phyloP scores from a whole-genome alignment of 2,113 vertebrate species.

The Gymnocephalus cernua region DNA sequence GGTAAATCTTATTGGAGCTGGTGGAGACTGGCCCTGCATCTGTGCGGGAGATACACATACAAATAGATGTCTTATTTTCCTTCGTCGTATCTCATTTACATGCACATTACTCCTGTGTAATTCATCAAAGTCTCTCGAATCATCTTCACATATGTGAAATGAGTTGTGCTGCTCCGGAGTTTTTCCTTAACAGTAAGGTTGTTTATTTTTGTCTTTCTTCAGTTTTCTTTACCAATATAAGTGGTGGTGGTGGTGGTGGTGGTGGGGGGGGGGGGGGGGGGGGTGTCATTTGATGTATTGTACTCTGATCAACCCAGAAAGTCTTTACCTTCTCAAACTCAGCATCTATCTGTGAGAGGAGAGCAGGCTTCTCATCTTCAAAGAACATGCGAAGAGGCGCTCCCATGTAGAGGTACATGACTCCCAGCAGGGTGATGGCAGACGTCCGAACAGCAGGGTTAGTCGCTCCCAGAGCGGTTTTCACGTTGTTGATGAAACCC shows the following conservation, averaged over 20 bases:
- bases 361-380: slow-evolving; percentile 97
- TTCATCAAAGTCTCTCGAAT: no score
- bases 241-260: no score
- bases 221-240: no score
- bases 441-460: slow-evolving; percentile 95
- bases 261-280: no score
- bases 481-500: slow-evolving; percentile 97
- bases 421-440: slow-evolving; percentile 93
- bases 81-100: no score
- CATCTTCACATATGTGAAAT: no score
- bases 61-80: no score
- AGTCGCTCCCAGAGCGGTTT: slow-evolving; percentile 95
- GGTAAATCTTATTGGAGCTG: slow-evolving; percentile 86
- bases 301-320: neutral
- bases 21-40: slow-evolving; percentile 95
- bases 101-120: no score
- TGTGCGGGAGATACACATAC: slow-evolving; percentile 57
- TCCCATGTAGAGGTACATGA: slow-evolving; percentile 97
- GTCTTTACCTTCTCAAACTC: slow-evolving; percentile 95
- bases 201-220: no score
- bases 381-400: slow-evolving; percentile 97
- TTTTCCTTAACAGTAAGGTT: no score
- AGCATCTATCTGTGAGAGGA: slow-evolving; percentile 95
- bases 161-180: no score
- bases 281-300: neutral